Base-by-base conservation (phyloP, 2,113 vertebrate genomes). In the Hepsetus odoe region DNA sequence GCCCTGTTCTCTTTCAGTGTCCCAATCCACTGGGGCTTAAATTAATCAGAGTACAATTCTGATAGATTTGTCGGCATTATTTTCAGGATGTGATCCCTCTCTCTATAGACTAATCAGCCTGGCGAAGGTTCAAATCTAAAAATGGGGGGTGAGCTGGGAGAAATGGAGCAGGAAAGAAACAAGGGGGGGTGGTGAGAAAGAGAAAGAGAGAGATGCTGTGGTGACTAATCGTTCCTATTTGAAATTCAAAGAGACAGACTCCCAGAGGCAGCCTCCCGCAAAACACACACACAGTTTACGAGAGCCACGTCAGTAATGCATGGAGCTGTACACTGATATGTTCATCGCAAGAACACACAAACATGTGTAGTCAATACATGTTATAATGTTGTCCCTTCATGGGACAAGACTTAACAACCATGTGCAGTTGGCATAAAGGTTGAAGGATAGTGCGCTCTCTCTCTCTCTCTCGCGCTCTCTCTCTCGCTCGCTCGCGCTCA, bases 181-280 rank as follows among this genome's bases (percentile, higher is more conserved):
- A 20, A 18, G 4, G 40, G 5, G 13, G 40, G n/a, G 14, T 55
- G 40, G 42, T 8, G 38, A 33, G 22, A 33, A 18, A 55, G 51
- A 75, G 62, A 18, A 32, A 8, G 40, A 4, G 65, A 11, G 64
- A 35, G 10, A 49, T 71, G 55, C 53, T 83, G 80, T 71, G 62
- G 82, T 86, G 86, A 87, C 76, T 87, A 84, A 87, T 88, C 72
- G 77, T 74, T 83, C 87, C 77, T 28, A 73, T 79, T 80, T 61
- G 55, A 77, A 46, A 67, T 64, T 30, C 76, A 79, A 71, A 80
- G 79, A 85, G 74, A 66, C 65, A 58, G 35, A 18, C 32, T 46
- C 85, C 80, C 20, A 3, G 58, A 75, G 82, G 66, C 66, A 69
- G 42, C 20, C 11, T n/a, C 6, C 58, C 49, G 3, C 40, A 42